A percentile compares a stretch with the other conserved stretches of the same genome.
These are phyloP conservation scores for Acrocephalus kingi DNA, from an alignment of 2,113 vertebrate genomes.

Conservation along the genomic window DNA sequence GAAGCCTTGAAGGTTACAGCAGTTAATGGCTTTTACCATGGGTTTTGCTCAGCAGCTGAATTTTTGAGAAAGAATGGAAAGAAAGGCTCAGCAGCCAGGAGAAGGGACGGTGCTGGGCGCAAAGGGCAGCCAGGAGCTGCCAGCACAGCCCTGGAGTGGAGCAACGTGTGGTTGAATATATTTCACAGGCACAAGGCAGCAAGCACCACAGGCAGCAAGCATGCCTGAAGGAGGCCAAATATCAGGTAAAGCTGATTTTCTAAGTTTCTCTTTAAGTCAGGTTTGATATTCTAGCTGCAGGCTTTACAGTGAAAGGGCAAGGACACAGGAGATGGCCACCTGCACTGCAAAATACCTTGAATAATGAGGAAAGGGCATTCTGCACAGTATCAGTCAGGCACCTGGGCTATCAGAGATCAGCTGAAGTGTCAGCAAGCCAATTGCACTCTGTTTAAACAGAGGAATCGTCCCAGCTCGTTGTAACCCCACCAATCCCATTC, in stretches of 20 bases:
- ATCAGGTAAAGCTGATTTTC: not conserved
- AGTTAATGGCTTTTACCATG: not conserved
- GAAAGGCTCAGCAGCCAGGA: not conserved
- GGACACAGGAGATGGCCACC: not conserved
- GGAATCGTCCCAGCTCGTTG: not conserved
- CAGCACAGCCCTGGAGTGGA: not conserved
- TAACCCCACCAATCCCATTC: not conserved
- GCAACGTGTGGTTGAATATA: accelerated
- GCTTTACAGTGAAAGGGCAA: not conserved
- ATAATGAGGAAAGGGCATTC: not conserved
- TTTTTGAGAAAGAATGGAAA: not conserved
- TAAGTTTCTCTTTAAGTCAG: not conserved
- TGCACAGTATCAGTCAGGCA: not conserved
- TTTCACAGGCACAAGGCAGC: not conserved
- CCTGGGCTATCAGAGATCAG: not conserved
- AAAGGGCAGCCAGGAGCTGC: not conserved
- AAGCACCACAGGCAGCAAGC: not conserved
- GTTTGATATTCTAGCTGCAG: not conserved
- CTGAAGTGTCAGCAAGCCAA: not conserved
- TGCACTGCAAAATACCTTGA: not conserved
- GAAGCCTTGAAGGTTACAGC: not conserved
- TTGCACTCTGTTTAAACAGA: not conserved
- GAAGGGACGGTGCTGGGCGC: not conserved
- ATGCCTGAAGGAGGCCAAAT: accelerated
- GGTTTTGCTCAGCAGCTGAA: not conserved